Evolutionary conservation across 2,888 invertebrate species (phyloP), one percentile per base, ranked within the genome.

Genomic region (Stenchaetothrips biformis): DNA sequence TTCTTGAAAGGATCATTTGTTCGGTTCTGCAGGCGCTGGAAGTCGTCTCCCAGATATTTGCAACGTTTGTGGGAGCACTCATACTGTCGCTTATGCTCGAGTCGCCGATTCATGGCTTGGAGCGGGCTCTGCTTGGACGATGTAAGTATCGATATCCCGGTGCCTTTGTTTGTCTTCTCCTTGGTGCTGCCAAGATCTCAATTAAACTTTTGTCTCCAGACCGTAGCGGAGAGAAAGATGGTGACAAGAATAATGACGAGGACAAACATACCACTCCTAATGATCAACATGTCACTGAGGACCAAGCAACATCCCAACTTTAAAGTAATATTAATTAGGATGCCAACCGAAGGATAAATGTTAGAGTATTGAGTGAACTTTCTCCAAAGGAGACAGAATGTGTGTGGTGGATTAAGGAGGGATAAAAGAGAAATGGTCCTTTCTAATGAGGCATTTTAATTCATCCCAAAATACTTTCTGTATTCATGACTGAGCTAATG

Each of bases 151-250:
- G 16, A 59, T 2, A 13, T 59, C 59, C 7, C 6, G 16, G 16
- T 11, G 67, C 25, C 11, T n/a, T 25, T 18, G 9, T 1, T 4
- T 67, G 4, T 6, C 67, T 6, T 2, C 2, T 67, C 4, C 7
- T 0, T 7, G 9, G 21, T 67, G 4, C 7, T n/a, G 16, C 25
- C 37, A 67, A 67, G 21, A 79, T n/a, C n/a, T 0, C n/a, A 74
- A 4, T 37, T 37, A 2, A 74, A 53, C n/a, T 37, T 37, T 37
- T 37, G 37, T 37, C n/a, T 21, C 18, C 37, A 79, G 79, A 37
- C 27, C 47, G 53, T n/a, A 77, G 27, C 48, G 80, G 53, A 18
- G 78, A 80, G n/a, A 49, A 78, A 13, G 59, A 78, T 21, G 78
- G 47, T 48, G 74, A 80, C 8, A 74, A 77, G 0, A 74, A 25